A percentile compares a stretch with the other conserved stretches of the same genome.
phyloP scores from a whole-genome alignment of 2,113 vertebrate species.

The Sigmodon hispidus region DNA sequence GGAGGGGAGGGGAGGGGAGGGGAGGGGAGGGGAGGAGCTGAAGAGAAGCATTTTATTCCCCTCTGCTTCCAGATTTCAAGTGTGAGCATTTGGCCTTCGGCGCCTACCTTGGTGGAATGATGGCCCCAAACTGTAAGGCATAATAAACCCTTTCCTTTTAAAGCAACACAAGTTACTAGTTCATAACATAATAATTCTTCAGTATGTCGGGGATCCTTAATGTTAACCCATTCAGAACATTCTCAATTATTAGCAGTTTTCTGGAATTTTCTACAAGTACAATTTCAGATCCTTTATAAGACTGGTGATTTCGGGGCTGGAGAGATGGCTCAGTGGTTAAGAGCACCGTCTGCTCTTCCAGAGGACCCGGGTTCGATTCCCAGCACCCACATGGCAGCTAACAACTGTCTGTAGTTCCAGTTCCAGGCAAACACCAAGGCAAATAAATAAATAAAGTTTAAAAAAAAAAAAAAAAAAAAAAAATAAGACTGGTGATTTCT shows the following conservation, averaged over 20 bases:
- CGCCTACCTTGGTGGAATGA: not conserved
- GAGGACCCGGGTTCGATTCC: too few species aligned
- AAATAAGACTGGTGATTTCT: too few species aligned
- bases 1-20: too few species aligned
- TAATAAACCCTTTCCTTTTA: not conserved
- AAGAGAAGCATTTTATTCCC: not conserved
- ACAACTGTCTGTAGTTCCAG: too few species aligned
- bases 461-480: too few species aligned
- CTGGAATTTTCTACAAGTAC: conserved; percentile 36
- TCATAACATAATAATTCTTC: not conserved
- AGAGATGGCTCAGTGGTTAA: too few species aligned
- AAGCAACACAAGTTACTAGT: not conserved
- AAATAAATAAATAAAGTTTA: too few species aligned
- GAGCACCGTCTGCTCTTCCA: too few species aligned
- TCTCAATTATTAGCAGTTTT: not conserved
- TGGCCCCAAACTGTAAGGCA: not conserved
- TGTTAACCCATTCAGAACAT: not conserved
- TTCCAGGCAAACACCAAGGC: too few species aligned
- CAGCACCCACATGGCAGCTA: too few species aligned
- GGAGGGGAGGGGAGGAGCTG: not conserved
- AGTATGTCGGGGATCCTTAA: not conserved
- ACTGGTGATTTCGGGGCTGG: too few species aligned
- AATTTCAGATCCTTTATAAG: not conserved
- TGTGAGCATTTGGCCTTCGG: not conserved
- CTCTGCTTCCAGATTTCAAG: not conserved